Evolutionary conservation across 2,113 vertebrate species (phyloP), one percentile per base, ranked within the genome.

Genomic region (Excalfactoria chinensis): DNA sequence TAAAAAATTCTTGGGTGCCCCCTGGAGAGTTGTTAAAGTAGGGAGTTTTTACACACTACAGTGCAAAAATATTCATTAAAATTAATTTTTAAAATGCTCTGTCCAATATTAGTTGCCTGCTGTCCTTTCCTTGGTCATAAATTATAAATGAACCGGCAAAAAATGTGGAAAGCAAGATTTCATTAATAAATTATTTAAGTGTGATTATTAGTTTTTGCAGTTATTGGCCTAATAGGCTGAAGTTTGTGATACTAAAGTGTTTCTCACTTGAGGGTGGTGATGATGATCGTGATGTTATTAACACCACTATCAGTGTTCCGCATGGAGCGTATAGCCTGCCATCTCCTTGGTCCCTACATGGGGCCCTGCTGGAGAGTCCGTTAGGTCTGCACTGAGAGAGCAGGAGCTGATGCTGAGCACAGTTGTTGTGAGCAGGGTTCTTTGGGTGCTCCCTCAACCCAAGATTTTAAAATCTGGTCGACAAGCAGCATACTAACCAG

Each of bases 31-130:
- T 89, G 26, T 95, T 92, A 95, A 78, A 91, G 56, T 55, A 71
- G 5, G 5, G 84, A 55, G 56, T 3, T 96, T 97, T 94, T 77
- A 26, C 93, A 84, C 2, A 25, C 82, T 4, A 4, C 23, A 40
- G 76, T 86, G 70, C 90, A 75, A 84, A 93, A 93, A 81, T 86
- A 81, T 95, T 96, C 88, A 89, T 95, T 96, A 92, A 91, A 97
- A 97, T 96, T 89, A 96, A 91, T 95, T 96, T 97, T 97, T 97
- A 82, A 96, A 96, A 79, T 89, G 89, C 90, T 66, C 51, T 88
- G 85, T 86, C 93, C 91, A 82, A 71, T 96, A 96, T 89, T 90
- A 86, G 78, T 80, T 96, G 93, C 88, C 89, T 95, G 89, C 81
- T 94, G 91, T 86, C 91, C 94, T 94, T 94, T 85, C n/a, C 93